Evolutionary conservation across 2,113 vertebrate species (phyloP).

Genomic region (Grammomys dolichurus): DNA sequence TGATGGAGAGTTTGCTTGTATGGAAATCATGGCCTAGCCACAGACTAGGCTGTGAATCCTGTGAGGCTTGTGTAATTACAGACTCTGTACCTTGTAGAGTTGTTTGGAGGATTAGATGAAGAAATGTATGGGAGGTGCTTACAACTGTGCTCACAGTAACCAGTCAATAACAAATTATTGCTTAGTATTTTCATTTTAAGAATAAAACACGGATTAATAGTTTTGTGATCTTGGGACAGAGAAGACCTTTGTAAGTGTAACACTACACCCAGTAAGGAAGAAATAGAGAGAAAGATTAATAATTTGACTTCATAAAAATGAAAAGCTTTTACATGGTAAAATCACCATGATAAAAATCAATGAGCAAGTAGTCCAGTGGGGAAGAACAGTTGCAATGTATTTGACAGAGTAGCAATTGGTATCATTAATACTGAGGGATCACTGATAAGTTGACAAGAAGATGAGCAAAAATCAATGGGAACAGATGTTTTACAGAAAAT

Average conservation of each 20-base stretch:
- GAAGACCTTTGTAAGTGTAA: conserved; percentile 46
- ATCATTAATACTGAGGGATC: conserved; percentile 50
- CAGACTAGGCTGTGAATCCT: neutral
- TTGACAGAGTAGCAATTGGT: conserved; percentile 47
- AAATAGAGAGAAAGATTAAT: conserved; percentile 52
- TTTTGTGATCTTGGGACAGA: conserved; percentile 57
- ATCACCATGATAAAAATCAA: conserved; percentile 46
- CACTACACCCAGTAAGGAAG: conserved; percentile 6
- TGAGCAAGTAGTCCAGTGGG: conserved; percentile 3
- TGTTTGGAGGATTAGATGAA: conserved; percentile 35
- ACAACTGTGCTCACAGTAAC: neutral
- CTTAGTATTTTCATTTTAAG: conserved; percentile 40
- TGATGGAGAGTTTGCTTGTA: conserved; percentile 18
- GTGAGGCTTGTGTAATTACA: neutral
- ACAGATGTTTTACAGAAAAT: conserved; percentile 57
- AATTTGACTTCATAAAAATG: conserved; percentile 61
- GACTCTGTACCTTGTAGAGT: neutral
- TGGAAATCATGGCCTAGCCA: neutral
- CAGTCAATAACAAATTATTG: conserved; percentile 48
- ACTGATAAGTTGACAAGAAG: conserved; percentile 53
- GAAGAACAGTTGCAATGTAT: conserved; percentile 45
- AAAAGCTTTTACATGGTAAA: conserved; percentile 59
- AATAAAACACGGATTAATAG: conserved; percentile 31
- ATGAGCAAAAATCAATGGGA: conserved; percentile 50
- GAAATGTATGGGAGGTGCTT: neutral